Evolutionary conservation across 2,888 invertebrate species (phyloP), one percentile per base, ranked within the genome.

Genomic region (Trichogramma evanescens): DNA sequence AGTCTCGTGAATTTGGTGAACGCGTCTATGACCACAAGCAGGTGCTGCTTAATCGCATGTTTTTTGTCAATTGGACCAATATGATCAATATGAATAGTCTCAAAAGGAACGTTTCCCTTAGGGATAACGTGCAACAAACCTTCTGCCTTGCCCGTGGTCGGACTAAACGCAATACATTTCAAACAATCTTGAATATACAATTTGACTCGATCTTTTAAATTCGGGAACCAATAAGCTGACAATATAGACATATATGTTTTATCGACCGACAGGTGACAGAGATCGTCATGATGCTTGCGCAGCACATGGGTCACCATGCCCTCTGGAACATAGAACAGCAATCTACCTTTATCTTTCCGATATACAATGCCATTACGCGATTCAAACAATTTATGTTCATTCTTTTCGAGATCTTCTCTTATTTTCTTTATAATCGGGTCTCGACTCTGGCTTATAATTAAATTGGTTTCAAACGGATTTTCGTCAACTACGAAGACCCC

Each of bases 81-180:
- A 63, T 73, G 73, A 61, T 73, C 72, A 6, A 71, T 60, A 54
- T 74, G 70, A n/a, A 67, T 49, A 2, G 66, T 65, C 1, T 63
- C 53, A 43, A 73, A 72, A 5, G 70, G 72, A 43, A 64, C 26
- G 6, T 67, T 59, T 6, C 67, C 69, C 51, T 71, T 72, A 4
- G 59, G 65, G 5, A 73, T 69, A 39, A 63, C 61, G 44, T 71
- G 65, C 6, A 74, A 50, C 8, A 63, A 64, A 5, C 71, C 70
- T 59, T 71, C 70, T 7, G n/a, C 7, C 54, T 70, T 68, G n/a
- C 70, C 70, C 44, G 45, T 58, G 1, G 42, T 46, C 3, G 65
- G 53, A 5, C 65, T 64, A 43, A 57, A 70, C n/a, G 58, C 63
- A 6, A 72, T 66, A 59, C 72, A 73, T 59, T 69, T 70, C 41